These are phyloP conservation scores for Alethe castanea DNA, from an alignment of 2,113 vertebrate genomes.

Conservation along the genomic window DNA sequence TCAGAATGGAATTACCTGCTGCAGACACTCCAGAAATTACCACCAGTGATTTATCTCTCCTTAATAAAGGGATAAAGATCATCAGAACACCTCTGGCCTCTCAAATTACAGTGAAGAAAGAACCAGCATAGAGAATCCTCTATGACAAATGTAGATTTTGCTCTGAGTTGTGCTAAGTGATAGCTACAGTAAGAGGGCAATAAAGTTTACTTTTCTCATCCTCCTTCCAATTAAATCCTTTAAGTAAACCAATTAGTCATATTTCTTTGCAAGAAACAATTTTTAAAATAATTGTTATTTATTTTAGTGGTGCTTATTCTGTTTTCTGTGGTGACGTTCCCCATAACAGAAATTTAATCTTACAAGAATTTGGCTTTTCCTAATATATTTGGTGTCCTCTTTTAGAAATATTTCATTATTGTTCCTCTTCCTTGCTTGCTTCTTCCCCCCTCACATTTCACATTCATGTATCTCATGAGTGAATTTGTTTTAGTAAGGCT, in stretches of 20 bases:
- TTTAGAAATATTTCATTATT: neutral
- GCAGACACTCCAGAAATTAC: neutral
- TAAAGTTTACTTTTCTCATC: neutral
- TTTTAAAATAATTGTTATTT: neutral
- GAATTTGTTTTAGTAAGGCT: neutral
- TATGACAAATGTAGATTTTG: neutral
- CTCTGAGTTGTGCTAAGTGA: neutral
- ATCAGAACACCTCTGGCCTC: neutral
- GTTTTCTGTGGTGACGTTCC: neutral
- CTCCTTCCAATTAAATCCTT: neutral
- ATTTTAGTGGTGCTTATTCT: neutral
- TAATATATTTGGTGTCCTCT: neutral
- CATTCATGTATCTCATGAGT: rapidly evolving
- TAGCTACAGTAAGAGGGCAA: neutral
- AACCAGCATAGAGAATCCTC: neutral
- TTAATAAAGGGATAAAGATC: neutral
- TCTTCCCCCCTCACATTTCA: neutral
- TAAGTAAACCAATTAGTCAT: neutral
- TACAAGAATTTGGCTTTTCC: neutral
- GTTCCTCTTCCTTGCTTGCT: neutral
- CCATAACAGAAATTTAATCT: neutral
- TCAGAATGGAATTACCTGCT: neutral
- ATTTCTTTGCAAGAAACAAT: neutral
- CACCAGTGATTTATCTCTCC: neutral
- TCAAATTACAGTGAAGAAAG: neutral